phyloP scores from a whole-genome alignment of 1,140 invertebrate genomes.

The Hylaeus volcanicus region DNA sequence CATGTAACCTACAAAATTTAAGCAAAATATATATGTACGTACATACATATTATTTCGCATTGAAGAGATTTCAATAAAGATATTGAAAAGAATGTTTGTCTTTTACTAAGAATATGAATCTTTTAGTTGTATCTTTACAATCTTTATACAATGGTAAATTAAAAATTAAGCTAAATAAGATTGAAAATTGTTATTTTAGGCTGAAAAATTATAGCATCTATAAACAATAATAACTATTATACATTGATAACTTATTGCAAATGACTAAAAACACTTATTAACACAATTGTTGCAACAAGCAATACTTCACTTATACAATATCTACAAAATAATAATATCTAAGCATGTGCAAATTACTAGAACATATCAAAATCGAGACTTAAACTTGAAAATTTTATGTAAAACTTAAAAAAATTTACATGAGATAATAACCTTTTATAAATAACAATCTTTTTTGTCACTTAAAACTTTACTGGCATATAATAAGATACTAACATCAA shows the following conservation, averaged over 20 bases:
- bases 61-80: too few species aligned
- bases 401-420: neutral
- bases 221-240: neutral
- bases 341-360: neutral
- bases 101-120: too few species aligned
- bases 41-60: too few species aligned
- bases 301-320: neutral
- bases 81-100: too few species aligned
- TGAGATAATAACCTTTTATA: conserved; percentile 12
- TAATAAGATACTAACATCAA: neutral
- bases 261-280: neutral
- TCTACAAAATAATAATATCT: neutral
- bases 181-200: too few species aligned
- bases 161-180: too few species aligned
- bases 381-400: neutral
- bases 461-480: neutral
- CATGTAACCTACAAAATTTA: too few species aligned
- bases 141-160: too few species aligned
- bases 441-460: neutral
- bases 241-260: neutral
- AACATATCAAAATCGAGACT: neutral
- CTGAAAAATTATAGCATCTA: neutral
- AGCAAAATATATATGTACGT: too few species aligned
- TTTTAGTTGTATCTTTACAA: too few species aligned
- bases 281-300: neutral